A percentile compares a stretch with the other conserved stretches of the same genome.
phyloP scores from a whole-genome alignment of 2,888 invertebrate species.

The Zygaena filipendulae region DNA sequence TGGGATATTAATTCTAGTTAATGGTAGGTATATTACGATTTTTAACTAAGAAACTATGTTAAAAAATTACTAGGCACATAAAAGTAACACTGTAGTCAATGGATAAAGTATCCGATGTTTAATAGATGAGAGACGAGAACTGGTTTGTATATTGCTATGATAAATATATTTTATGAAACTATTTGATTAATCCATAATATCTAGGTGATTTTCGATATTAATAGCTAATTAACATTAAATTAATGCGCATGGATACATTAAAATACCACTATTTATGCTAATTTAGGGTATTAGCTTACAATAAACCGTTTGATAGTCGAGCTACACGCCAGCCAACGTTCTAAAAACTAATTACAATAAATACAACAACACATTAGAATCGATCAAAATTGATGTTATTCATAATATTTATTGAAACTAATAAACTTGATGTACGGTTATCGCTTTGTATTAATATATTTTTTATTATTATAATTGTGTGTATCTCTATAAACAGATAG shows the following conservation, averaged over 20 bases:
- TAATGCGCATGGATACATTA: constrained; percentile 47
- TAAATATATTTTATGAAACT: no score
- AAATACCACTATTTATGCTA: constrained; percentile 65
- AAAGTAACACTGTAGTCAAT: no score
- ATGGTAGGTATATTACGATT: no score
- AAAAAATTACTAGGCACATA: no score
- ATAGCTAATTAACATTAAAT: constrained; percentile 58
- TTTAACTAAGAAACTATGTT: no score
- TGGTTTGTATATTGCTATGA: no score
- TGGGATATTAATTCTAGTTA: no score
- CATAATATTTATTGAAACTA: constrained; percentile 60
- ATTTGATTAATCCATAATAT: no score
- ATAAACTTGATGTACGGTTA: constrained; percentile 64
- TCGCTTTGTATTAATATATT: constrained; percentile 44
- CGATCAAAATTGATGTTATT: constrained; percentile 60
- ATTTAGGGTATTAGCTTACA: constrained; percentile 63
- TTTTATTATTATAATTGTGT: constrained; percentile 30
- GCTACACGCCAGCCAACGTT: constrained; percentile 30
- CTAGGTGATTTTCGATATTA: constrained; percentile 53
- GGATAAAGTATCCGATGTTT: no score
- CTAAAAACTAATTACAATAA: constrained; percentile 55
- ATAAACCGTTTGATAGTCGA: constrained; percentile 57
- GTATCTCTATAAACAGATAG: constrained; percentile 42
- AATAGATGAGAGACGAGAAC: no score
- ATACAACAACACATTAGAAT: constrained; percentile 60